phyloP scores from a whole-genome alignment of 2,888 invertebrate species.

The Drosophila paucipuncta region DNA sequence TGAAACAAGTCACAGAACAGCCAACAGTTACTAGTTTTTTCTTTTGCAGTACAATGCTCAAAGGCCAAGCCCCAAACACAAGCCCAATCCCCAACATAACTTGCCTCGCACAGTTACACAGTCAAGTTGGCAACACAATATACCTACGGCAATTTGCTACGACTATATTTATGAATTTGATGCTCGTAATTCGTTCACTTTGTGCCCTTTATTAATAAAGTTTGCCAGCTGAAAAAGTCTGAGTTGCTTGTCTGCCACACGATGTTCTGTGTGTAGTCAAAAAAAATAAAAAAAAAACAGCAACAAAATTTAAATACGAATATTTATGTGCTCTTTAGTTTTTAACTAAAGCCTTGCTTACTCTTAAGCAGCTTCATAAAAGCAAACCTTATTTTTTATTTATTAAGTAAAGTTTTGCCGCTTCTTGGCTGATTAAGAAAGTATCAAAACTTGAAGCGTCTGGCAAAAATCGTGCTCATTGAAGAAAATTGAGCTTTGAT shows the following conservation, averaged over 20 bases:
- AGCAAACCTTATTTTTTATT: slow-evolving; percentile 36
- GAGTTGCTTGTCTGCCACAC: slow-evolving; percentile 45
- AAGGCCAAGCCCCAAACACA: not conserved
- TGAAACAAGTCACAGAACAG: slow-evolving; percentile 51
- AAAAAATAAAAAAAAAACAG: not conserved
- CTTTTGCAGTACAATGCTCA: slow-evolving; percentile 14
- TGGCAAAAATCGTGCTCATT: slow-evolving; percentile 20
- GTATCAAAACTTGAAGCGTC: slow-evolving; percentile 26
- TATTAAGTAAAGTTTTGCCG: slow-evolving; percentile 29
- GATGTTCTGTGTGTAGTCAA: slow-evolving; percentile 1
- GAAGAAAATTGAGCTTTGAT: slow-evolving; percentile 23
- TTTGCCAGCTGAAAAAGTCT: slow-evolving; percentile 45
- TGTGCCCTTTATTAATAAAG: slow-evolving; percentile 78
- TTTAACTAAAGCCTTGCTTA: slow-evolving; percentile 38
- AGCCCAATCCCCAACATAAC: not conserved
- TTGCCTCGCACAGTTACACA: slow-evolving; percentile 1
- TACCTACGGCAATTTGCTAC: slow-evolving; percentile 54
- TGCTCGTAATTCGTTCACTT: slow-evolving; percentile 72
- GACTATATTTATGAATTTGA: slow-evolving; percentile 60
- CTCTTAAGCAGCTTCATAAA: slow-evolving; percentile 47
- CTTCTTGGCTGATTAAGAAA: slow-evolving; percentile 7
- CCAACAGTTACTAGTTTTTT: slow-evolving; percentile 27
- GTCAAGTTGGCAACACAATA: slow-evolving; percentile 41
- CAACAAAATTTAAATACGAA: slow-evolving; percentile 5
- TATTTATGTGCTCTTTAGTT: slow-evolving; percentile 38